Evolutionary conservation across 2,888 invertebrate species (phyloP), one percentile per base, ranked within the genome.

Genomic region (Xestia c-nigrum): DNA sequence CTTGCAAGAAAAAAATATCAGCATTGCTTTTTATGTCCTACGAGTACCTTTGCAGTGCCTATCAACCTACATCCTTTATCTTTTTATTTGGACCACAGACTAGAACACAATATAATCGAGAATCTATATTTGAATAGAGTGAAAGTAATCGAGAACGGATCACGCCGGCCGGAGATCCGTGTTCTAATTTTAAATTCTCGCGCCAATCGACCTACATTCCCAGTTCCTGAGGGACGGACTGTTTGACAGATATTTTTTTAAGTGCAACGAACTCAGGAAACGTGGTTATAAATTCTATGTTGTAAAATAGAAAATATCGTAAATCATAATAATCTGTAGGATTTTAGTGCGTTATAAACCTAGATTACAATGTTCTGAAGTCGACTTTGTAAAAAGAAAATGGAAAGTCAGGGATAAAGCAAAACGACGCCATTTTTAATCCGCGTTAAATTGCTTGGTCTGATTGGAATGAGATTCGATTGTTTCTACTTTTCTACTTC

Each of bases 161-260:
- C 82, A 79, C 67, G 69, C 46, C 68, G 57, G 80, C 74, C 84
- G 73, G 83, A 87, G 87, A 89, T 86, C 85, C 87, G 87, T 72
- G 89, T 88, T 91, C 91, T 91, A 91, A 86, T 90, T 92, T 90
- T 91, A 91, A 89, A 89, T 85, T 87, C 87, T 87, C 85, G 87
- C 89, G 89, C 88, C 90, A 90, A 89, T 88, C 89, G 92, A 91
- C 92, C 92, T 90, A 92, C 83, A 90, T 92, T 89, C 88, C 76
- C 80, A 76, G 81, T 75, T 83, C 77, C 85, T 78, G 85, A 81
- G 87, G 85, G 83, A 86, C 80, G 80, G 59, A n/a, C 83, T 65
- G 66, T 80, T 81, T 81, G 84, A 85, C 84, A 84, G 74, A 21
- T 67, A 40, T 57, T 59, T 78, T 81, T 80, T 73, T 72, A 69